Percentiles rank a stretch among this genome's conserved stretches.
phyloP scores from a whole-genome alignment of 1,140 invertebrate genomes.

The Bemisia tabaci region DNA sequence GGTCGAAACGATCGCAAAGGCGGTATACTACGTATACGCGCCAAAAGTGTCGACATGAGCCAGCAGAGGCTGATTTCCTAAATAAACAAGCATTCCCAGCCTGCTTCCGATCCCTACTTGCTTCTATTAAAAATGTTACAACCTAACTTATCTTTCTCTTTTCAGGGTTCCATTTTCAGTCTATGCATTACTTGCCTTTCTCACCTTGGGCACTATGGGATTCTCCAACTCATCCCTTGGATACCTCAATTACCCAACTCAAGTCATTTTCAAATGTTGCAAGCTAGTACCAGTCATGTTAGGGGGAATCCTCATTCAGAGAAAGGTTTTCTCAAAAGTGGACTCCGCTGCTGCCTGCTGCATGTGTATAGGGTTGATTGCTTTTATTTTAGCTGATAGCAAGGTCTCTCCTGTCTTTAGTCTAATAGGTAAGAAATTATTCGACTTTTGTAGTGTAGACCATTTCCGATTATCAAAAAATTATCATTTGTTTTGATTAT shows the following conservation, averaged over 20 bases:
- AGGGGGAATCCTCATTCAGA: constrained; percentile 82
- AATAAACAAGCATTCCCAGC: no score
- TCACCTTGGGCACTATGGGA: constrained; percentile 90
- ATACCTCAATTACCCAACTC: constrained; percentile 89
- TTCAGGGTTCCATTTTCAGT: constrained; percentile 68
- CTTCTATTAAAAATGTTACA: no score
- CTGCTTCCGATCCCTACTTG: no score
- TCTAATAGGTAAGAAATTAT: constrained; percentile 37
- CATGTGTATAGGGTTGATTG: constrained; percentile 83
- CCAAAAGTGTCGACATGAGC: no score
- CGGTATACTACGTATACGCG: no score
- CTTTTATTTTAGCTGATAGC: constrained; percentile 87
- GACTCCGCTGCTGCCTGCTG: constrained; percentile 70
- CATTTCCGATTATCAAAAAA: background rate
- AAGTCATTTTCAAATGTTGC: constrained; percentile 91
- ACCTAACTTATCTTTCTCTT: no score
- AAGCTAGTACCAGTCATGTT: constrained; percentile 91
- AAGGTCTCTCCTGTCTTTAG: constrained; percentile 80
- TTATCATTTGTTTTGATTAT: no score
- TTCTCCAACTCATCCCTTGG: constrained; percentile 90
- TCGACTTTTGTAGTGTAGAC: background rate
- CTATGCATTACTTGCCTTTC: constrained; percentile 66
- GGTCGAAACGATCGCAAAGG: no score
- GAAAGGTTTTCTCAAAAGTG: constrained; percentile 67
- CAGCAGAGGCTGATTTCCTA: no score